Evolutionary conservation across 2,113 vertebrate species (phyloP), one percentile per base, ranked within the genome.

Genomic region (Anoplopoma fimbria): DNA sequence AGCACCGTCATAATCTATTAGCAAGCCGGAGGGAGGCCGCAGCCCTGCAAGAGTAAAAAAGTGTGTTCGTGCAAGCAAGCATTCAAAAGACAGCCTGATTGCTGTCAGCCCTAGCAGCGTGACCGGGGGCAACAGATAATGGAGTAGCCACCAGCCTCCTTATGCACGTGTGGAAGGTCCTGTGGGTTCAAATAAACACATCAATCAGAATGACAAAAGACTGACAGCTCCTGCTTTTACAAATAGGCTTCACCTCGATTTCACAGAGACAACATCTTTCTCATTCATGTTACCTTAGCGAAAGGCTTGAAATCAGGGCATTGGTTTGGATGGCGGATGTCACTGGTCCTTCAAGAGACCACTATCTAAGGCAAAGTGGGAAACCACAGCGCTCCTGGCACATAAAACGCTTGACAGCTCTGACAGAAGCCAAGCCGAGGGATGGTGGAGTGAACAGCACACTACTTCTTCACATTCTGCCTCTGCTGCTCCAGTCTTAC

Each of bases 151-250:
- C 78, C 36, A 17, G 65, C 23, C 42, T 78, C 68, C 60, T 72
- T 33, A 9, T 55, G 61, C 70, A 19, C 34, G 71, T 61, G 45
- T 3, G n/a, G 69, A 82, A 25, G 61, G 63, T 69, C 47, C 15
- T 7, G 5, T 1, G 68, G 49, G 64, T 68, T 86, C 63, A 86
- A 80, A 91, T 80, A 81, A 87, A 92, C 65, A 83, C 76, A 77
- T 85, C 90, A 82, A 72, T 91, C 89, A 90, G 79, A 82, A 38
- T 12, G 72, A 76, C 55, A 4, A 73, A 70, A 63, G 65, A 58
- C 75, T 79, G 83, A 82, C 79, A 47, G 75, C 75, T 67, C 55
- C 42, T 23, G 79, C 71, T 55, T 47, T 42, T 70, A 69, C 80
- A 88, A 83, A 87, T 45, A 58, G 69, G 53, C 55, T 83, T 88